Evolutionary conservation across 2,888 invertebrate genomes (phyloP), one percentile per base, ranked within the genome.

Genomic region (Troides oblongomaculatus): DNA sequence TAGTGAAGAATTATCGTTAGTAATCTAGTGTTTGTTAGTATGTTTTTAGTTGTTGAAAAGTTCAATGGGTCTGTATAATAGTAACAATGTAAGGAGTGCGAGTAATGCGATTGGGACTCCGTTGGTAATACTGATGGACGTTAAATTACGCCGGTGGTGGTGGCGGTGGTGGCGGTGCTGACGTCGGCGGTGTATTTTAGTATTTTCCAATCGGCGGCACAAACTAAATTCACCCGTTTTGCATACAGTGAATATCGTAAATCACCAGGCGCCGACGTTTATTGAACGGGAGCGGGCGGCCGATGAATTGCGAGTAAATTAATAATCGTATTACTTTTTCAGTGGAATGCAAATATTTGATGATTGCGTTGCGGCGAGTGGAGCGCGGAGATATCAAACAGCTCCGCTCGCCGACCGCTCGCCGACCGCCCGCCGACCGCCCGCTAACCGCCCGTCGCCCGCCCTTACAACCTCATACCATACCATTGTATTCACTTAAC

Each of bases 271-370:
- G 76, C 75, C 74, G 71, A 62, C 77, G 77, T 82, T 82, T 81
- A 82, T 82, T 81, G 84, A 81, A 83, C 82, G 80, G 83, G 81
- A 87, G 84, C 81, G 84, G 76, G 74, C 74, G 74, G 74, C 76
- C 81, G 83, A 80, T 90, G 90, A 91, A 92, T 88, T 83, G 89
- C 76, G 83, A 81, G 85, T 84, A 90, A 91, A 92, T 92, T 91
- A 91, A 90, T 91, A 92, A 92, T 90, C 85, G 87, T 85, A 90
- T 92, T 92, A 92, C 88, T 92, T 90, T 91, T 92, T 89, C 89
- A 87, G 81, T 78, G 83, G 86, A 84, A 90, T 90, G 90, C 89
- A 92, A 91, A 92, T 91, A 90, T 91, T 90, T 90, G 88, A 88
- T 87, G 90, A 88, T 89, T 89, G 88, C 85, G 81, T 81, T 86